Evolutionary conservation across 2,888 invertebrate species (phyloP).

Genomic region (Pseudococcus jackbeardsleyi): DNA sequence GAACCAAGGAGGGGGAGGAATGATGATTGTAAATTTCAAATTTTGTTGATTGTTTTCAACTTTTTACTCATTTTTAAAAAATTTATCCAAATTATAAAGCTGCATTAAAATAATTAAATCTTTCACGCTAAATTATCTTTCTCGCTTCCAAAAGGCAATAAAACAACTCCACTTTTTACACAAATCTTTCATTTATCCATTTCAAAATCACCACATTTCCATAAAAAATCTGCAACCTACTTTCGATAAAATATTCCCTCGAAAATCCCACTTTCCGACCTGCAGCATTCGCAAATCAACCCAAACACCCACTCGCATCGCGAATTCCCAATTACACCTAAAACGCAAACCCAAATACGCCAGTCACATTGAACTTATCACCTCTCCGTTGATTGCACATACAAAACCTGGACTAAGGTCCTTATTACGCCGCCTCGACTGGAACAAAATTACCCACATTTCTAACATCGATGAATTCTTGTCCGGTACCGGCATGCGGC

Average conservation of each 20-base stretch:
- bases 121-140: too few species aligned
- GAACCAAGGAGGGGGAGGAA: too few species aligned
- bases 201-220: neutral
- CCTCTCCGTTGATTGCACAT: neutral
- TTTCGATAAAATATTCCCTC: neutral
- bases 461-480: slow-evolving; percentile 10
- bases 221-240: neutral
- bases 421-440: neutral
- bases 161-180: too few species aligned
- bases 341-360: neutral
- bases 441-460: neutral
- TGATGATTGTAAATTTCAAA: too few species aligned
- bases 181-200: too few species aligned
- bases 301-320: neutral
- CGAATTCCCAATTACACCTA: neutral
- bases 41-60: too few species aligned
- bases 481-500: neutral
- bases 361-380: neutral
- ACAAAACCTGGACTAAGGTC: neutral
- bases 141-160: too few species aligned
- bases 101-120: too few species aligned
- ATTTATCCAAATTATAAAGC: too few species aligned
- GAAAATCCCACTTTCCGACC: neutral
- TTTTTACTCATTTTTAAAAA: too few species aligned
- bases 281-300: neutral